These are phyloP conservation scores for Sarcophilus harrisii DNA, from an alignment of 2,797 vertebrate species.

Conservation along the genomic window DNA sequence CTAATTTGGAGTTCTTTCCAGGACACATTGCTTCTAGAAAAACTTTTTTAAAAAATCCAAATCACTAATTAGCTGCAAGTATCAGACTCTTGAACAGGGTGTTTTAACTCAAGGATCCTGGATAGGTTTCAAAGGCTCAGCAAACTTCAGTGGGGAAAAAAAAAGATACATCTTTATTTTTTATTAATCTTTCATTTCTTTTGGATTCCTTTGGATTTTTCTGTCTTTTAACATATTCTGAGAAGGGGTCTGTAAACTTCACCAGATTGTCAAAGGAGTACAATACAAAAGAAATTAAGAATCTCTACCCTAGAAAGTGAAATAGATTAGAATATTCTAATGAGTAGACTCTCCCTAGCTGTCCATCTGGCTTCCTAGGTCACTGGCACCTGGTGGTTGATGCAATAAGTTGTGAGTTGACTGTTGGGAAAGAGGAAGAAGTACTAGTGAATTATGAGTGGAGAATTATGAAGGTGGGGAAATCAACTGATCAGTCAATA, in stretches of 20 bases:
- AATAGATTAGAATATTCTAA: neutral
- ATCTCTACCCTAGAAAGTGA: neutral
- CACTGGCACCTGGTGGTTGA: neutral
- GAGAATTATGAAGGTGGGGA: neutral
- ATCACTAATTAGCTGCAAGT: neutral
- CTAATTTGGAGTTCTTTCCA: neutral
- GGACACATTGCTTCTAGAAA: neutral
- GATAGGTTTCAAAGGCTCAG: neutral
- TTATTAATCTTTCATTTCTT: neutral
- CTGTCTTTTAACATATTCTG: neutral
- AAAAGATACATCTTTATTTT: neutral
- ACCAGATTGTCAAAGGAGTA: neutral
- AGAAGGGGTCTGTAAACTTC: neutral
- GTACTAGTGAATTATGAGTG: neutral
- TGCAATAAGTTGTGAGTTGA: neutral
- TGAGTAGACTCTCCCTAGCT: neutral
- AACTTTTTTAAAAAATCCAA: neutral
- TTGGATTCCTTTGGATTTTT: neutral
- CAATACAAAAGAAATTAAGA: neutral
- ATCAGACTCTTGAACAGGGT: neutral
- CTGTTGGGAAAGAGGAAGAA: neutral
- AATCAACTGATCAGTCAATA: neutral
- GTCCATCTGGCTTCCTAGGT: neutral
- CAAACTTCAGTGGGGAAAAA: neutral
- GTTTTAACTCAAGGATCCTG: neutral